Conservation (phyloP, 2,113 vertebrate genomes). For the Nannospalax galili region DNA sequence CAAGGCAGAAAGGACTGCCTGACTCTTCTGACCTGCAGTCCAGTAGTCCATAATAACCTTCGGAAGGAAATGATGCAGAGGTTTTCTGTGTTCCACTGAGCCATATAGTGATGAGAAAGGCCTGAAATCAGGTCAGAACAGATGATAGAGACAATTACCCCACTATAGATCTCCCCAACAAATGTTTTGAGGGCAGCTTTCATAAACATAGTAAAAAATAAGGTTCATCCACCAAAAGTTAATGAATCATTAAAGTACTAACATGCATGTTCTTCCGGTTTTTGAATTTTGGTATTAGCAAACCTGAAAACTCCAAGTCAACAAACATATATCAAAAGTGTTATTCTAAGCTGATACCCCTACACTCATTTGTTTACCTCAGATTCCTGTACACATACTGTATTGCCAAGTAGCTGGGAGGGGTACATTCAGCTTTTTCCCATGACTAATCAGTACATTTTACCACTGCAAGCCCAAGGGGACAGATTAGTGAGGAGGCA, state of each 20-base stretch:
- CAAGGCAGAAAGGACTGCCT: neutral
- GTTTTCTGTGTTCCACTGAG: neutral
- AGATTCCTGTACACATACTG: neutral
- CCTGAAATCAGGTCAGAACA: neutral
- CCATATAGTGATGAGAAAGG: neutral
- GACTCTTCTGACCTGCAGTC: neutral
- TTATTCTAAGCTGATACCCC: neutral
- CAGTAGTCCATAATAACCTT: neutral
- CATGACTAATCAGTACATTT: conserved; percentile 64
- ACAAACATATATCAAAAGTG: neutral
- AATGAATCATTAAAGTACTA: neutral
- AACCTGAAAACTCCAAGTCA: conserved; percentile 12
- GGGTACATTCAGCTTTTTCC: neutral
- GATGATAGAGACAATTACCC: neutral
- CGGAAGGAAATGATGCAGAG: neutral
- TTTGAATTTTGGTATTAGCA: neutral
- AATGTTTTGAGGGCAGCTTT: neutral
- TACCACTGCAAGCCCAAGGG: conserved; percentile 34
- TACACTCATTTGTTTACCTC: conserved; percentile 37
- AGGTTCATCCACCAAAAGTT: neutral
- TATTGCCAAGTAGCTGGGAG: conserved; percentile 40
- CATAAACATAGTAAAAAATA: conserved; percentile 17
- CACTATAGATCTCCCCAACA: neutral
- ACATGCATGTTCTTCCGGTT: neutral
- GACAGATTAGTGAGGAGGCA: conserved; percentile 38